A percentile compares a stretch with the other conserved stretches of the same genome.
phyloP scores from a whole-genome alignment of 1,140 invertebrate genomes.

The Paralvinella palmiformis region DNA sequence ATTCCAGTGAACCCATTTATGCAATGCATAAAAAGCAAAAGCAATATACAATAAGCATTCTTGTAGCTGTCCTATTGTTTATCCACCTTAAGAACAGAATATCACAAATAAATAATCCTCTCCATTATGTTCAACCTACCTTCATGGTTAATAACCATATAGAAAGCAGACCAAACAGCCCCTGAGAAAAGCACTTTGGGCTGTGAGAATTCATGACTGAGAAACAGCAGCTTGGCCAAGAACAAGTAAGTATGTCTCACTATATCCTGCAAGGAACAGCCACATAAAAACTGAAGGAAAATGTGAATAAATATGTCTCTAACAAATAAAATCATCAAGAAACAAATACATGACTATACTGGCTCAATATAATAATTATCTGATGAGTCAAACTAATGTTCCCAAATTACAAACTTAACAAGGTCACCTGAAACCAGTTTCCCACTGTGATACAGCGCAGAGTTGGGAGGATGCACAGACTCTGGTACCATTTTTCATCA shows the following conservation, averaged over 20 bases:
- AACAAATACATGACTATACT: no score
- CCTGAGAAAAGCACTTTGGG: slow-evolving; percentile 40
- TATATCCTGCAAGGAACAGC: slow-evolving; percentile 33
- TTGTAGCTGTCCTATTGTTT: no score
- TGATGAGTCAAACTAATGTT: no score
- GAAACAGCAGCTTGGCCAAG: slow-evolving; percentile 31
- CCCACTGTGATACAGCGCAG: slow-evolving; percentile 35
- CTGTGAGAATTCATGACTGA: slow-evolving; percentile 38
- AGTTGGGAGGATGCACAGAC: slow-evolving; percentile 25
- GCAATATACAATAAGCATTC: no score
- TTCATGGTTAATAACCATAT: slow-evolving; percentile 27
- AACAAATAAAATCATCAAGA: no score
- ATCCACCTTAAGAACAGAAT: no score
- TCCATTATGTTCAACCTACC: background rate
- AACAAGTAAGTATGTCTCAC: slow-evolving; percentile 39
- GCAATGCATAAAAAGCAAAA: no score
- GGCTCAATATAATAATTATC: no score
- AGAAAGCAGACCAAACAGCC: slow-evolving; percentile 37
- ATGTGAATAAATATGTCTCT: no score
- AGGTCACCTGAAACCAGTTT: slow-evolving; percentile 34
- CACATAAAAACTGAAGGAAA: no score
- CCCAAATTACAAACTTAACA: background rate
- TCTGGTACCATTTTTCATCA: slow-evolving; percentile 15
- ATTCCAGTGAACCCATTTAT: no score
- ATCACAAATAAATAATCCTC: no score